phyloP scores from a whole-genome alignment of 2,797 vertebrate genomes.

The Rousettus madagascariensis region DNA sequence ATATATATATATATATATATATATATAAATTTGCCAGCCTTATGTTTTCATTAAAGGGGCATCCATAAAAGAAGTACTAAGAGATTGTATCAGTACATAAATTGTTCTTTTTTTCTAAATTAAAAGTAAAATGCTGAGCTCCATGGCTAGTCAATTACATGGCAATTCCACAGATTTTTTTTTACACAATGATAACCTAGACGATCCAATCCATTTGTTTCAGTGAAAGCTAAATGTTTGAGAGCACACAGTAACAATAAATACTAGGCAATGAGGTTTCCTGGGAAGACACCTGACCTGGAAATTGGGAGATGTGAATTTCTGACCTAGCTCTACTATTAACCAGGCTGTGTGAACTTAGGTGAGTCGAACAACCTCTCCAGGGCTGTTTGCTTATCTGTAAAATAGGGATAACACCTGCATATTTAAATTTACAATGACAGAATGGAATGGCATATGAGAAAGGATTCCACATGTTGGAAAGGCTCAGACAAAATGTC shows the following conservation, averaged over 20 bases:
- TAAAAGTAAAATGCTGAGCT: slow-evolving; percentile 1
- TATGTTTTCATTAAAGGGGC: slow-evolving; percentile 23
- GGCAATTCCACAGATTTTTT: background rate
- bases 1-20: background rate
- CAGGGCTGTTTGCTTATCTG: background rate
- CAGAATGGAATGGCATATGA: background rate
- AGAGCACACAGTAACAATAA: background rate
- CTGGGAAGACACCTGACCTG: background rate
- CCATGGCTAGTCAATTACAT: background rate
- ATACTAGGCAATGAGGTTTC: background rate
- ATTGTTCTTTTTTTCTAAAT: background rate
- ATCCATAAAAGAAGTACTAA: background rate
- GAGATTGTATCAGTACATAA: background rate
- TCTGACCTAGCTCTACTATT: background rate
- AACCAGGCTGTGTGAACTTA: background rate
- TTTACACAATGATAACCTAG: background rate
- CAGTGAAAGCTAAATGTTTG: background rate
- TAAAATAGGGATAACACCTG: slow-evolving; percentile 31
- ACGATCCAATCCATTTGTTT: background rate
- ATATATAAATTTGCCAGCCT: slow-evolving; percentile 32
- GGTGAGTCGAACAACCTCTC: background rate
- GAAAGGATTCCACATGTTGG: background rate
- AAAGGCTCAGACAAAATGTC: background rate
- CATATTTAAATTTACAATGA: background rate
- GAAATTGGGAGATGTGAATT: background rate